Percentiles rank a stretch among this genome's conserved stretches.
phyloP scores from a whole-genome alignment of 2,888 invertebrate genomes.

The Tinea trinotella region DNA sequence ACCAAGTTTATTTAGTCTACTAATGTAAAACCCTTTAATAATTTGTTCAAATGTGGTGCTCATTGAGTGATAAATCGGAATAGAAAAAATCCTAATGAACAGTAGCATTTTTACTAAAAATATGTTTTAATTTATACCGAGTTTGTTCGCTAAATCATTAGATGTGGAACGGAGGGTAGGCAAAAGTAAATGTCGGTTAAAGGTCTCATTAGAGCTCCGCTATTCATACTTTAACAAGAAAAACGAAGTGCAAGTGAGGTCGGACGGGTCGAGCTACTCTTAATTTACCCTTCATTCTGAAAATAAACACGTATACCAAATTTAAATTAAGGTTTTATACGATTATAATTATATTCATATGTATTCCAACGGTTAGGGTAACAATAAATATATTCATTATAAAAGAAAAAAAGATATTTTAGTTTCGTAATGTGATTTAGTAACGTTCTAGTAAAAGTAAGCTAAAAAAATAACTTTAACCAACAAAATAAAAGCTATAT shows the following conservation, averaged over 20 bases:
- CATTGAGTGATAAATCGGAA: no score
- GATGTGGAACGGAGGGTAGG: conserved; percentile 3
- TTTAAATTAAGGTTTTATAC: neutral
- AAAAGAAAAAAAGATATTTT: neutral
- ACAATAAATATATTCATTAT: neutral
- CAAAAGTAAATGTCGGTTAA: conserved; percentile 29
- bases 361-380: no score
- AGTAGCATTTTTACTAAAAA: no score
- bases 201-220: conserved; percentile 33
- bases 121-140: neutral
- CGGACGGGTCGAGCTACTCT: neutral
- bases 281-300: neutral
- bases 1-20: no score
- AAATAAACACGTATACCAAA: neutral
- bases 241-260: neutral
- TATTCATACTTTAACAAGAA: conserved; percentile 18
- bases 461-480: no score
- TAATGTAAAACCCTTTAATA: no score
- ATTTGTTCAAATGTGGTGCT: no score
- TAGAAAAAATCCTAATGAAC: no score
- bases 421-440: no score
- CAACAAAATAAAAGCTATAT: no score
- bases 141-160: neutral
- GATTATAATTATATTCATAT: neutral
- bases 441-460: no score